A percentile compares a stretch with the other conserved stretches of the same genome.
phyloP scores from a whole-genome alignment of 2,113 vertebrate species.

The Diadophis punctatus region DNA sequence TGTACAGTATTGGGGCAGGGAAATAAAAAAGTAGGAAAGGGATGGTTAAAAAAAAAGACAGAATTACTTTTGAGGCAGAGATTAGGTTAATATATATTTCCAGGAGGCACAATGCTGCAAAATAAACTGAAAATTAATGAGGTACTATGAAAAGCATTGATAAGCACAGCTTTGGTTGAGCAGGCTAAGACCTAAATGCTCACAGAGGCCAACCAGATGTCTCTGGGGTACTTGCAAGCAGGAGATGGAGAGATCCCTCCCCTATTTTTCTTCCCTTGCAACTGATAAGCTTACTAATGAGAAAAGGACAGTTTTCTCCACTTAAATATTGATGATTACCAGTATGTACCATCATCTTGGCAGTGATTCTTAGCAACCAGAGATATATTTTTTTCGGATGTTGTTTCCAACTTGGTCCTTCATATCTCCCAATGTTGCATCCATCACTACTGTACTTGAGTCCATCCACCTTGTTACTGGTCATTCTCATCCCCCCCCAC shows the following conservation, averaged over 20 bases:
- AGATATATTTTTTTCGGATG: background rate
- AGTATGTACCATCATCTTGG: background rate
- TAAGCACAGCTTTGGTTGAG: background rate
- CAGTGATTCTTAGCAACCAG: background rate
- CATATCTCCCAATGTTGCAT: background rate
- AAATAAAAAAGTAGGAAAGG: background rate
- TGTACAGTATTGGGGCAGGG: background rate
- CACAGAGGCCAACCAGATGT: background rate
- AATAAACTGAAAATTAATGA: background rate
- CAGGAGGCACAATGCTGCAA: background rate
- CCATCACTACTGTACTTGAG: background rate
- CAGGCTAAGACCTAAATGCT: background rate
- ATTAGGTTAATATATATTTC: background rate
- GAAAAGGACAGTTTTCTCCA: background rate
- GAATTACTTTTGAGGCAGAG: background rate
- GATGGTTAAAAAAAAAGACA: background rate
- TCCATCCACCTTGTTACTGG: background rate
- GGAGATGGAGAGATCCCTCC: background rate
- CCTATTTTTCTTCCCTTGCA: background rate
- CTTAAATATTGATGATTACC: background rate
- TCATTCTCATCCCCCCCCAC: background rate
- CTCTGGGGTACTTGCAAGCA: background rate
- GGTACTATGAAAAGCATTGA: background rate
- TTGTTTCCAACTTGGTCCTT: background rate
- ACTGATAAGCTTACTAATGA: background rate